Evolutionary conservation across 2,888 invertebrate genomes (phyloP).

Genomic region (Seira ritae): DNA sequence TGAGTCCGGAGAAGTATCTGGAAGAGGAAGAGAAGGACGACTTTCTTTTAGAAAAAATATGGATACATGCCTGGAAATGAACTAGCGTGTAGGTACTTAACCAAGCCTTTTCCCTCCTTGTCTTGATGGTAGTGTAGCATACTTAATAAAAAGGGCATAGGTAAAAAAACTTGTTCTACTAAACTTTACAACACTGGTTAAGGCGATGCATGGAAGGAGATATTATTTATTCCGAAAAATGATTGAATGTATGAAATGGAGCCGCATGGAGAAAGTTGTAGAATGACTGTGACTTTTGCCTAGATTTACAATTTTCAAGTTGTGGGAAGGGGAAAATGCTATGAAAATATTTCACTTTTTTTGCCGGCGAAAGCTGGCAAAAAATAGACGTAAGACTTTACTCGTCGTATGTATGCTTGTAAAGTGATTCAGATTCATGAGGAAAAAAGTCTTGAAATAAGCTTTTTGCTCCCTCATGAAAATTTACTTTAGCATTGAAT

Average conservation of each 20-base stretch:
- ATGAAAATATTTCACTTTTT: constrained; percentile 28
- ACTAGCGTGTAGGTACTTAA: background rate
- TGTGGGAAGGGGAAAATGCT: constrained; percentile 12
- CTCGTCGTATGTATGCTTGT: too few relatives aligned
- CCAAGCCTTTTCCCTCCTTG: background rate
- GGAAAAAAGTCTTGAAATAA: too few relatives aligned
- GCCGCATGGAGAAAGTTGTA: background rate
- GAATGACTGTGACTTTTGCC: background rate
- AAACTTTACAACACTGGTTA: background rate
- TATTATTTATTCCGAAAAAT: background rate
- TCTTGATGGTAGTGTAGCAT: background rate
- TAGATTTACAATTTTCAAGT: constrained; percentile 28
- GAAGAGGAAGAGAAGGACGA: background rate
- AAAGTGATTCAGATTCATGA: too few relatives aligned
- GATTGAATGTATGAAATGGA: background rate
- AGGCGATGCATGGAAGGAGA: background rate
- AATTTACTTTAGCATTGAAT: too few relatives aligned
- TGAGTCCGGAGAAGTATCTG: constrained; percentile 17
- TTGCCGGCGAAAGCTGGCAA: background rate
- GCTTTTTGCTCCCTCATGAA: too few relatives aligned
- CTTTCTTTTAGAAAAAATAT: background rate
- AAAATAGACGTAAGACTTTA: background rate
- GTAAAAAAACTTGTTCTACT: background rate
- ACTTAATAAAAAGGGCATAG: background rate
- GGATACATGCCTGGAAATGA: background rate